phyloP scores from a whole-genome alignment of 2,888 invertebrate species.

The Cerastoderma edule region DNA sequence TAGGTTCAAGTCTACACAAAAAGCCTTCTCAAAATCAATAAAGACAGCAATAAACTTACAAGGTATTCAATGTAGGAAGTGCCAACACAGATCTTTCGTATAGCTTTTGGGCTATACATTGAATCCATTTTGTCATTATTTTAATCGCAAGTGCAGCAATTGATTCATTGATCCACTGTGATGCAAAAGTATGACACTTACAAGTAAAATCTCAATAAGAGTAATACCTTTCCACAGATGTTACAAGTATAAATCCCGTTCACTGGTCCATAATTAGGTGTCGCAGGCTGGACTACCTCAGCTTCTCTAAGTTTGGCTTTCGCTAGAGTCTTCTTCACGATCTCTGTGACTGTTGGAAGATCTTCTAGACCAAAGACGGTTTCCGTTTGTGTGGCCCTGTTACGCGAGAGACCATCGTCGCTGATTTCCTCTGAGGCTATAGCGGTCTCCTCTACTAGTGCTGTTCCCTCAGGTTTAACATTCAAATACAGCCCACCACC shows the following conservation, averaged over 20 bases:
- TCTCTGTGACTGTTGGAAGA: slow-evolving; percentile 53
- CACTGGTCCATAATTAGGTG: slow-evolving; percentile 29
- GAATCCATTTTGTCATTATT: too few species aligned
- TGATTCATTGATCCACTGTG: too few species aligned
- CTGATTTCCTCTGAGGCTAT: slow-evolving; percentile 6
- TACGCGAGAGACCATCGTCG: slow-evolving; percentile 1
- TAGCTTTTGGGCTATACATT: too few species aligned
- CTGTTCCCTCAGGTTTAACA: not conserved
- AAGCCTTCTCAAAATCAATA: too few species aligned
- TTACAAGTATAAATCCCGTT: slow-evolving; percentile 60
- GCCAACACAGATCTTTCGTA: too few species aligned
- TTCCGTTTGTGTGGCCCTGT: slow-evolving; percentile 54
- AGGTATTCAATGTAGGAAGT: too few species aligned
- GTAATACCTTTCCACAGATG: slow-evolving; percentile 53
- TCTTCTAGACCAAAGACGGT: slow-evolving; percentile 58
- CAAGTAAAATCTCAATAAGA: too few species aligned
- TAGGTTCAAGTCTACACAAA: too few species aligned
- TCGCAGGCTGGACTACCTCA: slow-evolving; percentile 16
- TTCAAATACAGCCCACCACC: slow-evolving; percentile 1
- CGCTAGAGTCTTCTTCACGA: slow-evolving; percentile 54
- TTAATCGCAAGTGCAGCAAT: too few species aligned
- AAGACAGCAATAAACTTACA: too few species aligned
- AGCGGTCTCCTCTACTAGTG: not conserved
- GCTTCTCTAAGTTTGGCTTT: slow-evolving; percentile 42
- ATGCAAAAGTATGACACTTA: too few species aligned